These are phyloP conservation scores for Phyllotreta cruciferae DNA, from an alignment of 2,888 invertebrate species.

Conservation along the genomic window DNA sequence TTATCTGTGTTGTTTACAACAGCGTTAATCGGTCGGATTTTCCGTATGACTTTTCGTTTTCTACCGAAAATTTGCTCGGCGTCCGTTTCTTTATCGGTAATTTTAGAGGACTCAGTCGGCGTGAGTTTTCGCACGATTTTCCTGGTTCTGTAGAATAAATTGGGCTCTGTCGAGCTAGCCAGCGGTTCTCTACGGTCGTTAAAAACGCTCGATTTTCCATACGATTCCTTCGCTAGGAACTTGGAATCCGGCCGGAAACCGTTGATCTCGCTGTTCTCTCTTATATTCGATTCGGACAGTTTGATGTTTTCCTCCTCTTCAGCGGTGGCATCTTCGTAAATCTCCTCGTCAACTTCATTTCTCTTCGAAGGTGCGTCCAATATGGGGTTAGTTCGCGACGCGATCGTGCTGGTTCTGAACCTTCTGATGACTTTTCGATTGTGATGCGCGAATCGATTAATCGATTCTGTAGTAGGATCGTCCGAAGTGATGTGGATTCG, in stretches of 20 bases:
- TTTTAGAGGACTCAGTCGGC: constrained; percentile 21
- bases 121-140: constrained; percentile 55
- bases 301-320: constrained; percentile 59
- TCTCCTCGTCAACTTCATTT: constrained; percentile 40
- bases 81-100: constrained; percentile 28
- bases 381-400: constrained; percentile 12
- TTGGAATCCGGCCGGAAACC: constrained; percentile 42
- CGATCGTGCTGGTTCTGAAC: constrained; percentile 42
- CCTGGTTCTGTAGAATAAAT: constrained; percentile 47
- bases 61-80: constrained; percentile 32
- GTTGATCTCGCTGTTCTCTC: constrained; percentile 56
- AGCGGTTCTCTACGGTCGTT: constrained; percentile 11
- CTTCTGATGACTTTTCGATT: constrained; percentile 46
- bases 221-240: constrained; percentile 29
- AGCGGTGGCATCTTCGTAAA: constrained; percentile 39
- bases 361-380: constrained; percentile 15
- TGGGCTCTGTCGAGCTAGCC: constrained; percentile 44
- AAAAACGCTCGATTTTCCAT: constrained; percentile 17
- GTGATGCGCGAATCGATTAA: constrained; percentile 28
- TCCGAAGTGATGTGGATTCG: constrained; percentile 25
- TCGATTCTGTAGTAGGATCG: neutral
- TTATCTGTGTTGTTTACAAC: neutral
- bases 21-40: constrained; percentile 45
- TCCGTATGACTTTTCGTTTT: constrained; percentile 52
- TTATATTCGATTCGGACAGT: constrained; percentile 58